Percentiles rank a stretch among this genome's conserved stretches.
These are phyloP conservation scores for Pseudomyrmex cubaensis DNA, from an alignment of 1,140 invertebrate species.

Conservation along the genomic window DNA sequence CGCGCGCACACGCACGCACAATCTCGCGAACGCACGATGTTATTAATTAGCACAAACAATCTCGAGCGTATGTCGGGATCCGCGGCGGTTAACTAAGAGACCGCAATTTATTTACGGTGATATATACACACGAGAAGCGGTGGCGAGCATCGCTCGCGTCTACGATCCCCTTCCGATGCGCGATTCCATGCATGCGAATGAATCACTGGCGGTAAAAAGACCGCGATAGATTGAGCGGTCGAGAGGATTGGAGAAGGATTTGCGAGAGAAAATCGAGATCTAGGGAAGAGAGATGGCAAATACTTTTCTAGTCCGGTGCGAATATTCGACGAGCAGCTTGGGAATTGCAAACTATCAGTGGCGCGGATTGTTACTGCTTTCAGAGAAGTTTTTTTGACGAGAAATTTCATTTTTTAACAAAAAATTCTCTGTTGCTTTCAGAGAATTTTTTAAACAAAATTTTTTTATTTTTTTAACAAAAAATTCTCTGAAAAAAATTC, in stretches of 20 bases:
- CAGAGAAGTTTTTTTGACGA: neutral
- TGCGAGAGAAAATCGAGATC: neutral
- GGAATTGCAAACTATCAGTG: neutral
- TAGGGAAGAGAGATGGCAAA: conserved; percentile 5
- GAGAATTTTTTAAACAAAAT: too few species aligned
- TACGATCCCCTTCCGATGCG: conserved; percentile 11
- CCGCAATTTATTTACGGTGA: conserved; percentile 69
- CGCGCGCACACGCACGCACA: conserved; percentile 4
- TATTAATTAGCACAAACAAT: conserved; percentile 67
- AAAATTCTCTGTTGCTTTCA: too few species aligned
- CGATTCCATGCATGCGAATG: conserved; percentile 40
- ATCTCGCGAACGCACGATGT: conserved; percentile 37
- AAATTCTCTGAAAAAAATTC: too few species aligned
- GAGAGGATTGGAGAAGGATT: conserved; percentile 21
- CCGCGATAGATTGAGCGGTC: conserved; percentile 19
- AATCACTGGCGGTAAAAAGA: conserved; percentile 12
- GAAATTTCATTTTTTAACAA: neutral
- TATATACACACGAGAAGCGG: conserved; percentile 11
- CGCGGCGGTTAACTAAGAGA: conserved; percentile 28
- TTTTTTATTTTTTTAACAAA: too few species aligned
- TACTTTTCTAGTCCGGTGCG: neutral
- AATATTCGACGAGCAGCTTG: neutral
- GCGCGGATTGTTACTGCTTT: neutral
- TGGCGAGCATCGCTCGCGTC: conserved; percentile 10
- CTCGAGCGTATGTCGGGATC: conserved; percentile 46